Evolutionary conservation across 2,113 vertebrate genomes (phyloP).

Genomic region (Cephalophus harveyi): DNA sequence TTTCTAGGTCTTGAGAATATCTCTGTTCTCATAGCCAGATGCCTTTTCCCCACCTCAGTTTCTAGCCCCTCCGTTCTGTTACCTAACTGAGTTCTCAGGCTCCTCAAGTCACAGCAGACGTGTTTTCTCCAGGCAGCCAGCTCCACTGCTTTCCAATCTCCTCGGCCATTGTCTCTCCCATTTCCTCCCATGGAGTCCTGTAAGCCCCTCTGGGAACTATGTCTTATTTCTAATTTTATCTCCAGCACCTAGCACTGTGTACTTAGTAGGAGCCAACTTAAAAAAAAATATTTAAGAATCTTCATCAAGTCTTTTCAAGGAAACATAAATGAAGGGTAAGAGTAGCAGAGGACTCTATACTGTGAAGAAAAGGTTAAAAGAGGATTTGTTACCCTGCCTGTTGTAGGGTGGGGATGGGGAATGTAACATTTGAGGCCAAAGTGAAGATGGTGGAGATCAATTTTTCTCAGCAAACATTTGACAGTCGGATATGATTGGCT

Average conservation of each 20-base stretch:
- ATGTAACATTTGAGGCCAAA: not conserved
- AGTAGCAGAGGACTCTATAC: not conserved
- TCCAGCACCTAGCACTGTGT: not conserved
- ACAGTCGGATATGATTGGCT: not conserved
- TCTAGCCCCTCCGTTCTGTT: not conserved
- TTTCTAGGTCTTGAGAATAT: not conserved
- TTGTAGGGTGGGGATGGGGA: not conserved
- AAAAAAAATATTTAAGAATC: not conserved
- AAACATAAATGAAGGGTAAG: not conserved
- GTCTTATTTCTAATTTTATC: conserved; percentile 21
- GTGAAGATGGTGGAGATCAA: not conserved
- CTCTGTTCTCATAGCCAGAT: conserved; percentile 1
- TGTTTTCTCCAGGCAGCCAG: not conserved
- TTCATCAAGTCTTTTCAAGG: not conserved
- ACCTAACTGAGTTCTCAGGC: not conserved
- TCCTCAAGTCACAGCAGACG: not conserved
- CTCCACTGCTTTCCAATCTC: not conserved
- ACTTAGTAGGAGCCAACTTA: not conserved
- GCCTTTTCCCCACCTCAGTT: not conserved
- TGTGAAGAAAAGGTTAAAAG: not conserved
- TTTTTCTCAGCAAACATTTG: not conserved
- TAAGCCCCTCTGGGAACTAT: not conserved
- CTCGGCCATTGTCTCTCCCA: not conserved
- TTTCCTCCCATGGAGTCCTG: not conserved
- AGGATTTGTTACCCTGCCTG: not conserved